Percentiles rank a stretch among this genome's conserved stretches.
These are phyloP conservation scores for Porites lobata DNA, from an alignment of 92 coral and sea anemone genomes.

Conservation along the genomic window DNA sequence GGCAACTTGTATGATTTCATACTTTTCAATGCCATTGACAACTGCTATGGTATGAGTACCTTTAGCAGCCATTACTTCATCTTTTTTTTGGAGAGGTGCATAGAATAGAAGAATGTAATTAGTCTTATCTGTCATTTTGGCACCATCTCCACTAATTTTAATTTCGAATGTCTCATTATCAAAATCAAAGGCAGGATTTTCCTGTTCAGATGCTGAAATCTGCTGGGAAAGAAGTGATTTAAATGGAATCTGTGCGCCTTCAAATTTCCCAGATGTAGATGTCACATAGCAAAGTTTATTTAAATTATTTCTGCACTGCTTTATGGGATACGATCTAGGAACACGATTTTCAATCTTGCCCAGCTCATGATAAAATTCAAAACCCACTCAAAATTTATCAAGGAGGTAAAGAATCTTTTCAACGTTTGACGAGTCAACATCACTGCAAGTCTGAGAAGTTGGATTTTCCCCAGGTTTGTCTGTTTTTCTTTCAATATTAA, in stretches of 20 bases:
- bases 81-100: slow-evolving; percentile 24
- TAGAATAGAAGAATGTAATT: slow-evolving; percentile 15
- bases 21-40: slow-evolving; percentile 62
- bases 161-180: slow-evolving; percentile 56
- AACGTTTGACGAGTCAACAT: slow-evolving; percentile 34
- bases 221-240: slow-evolving; percentile 48
- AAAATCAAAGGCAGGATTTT: slow-evolving; percentile 36
- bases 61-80: slow-evolving; percentile 21
- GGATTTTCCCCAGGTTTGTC: neutral
- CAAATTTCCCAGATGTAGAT: slow-evolving; percentile 32
- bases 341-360: slow-evolving; percentile 43
- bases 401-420: slow-evolving; percentile 35
- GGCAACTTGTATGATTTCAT: slow-evolving; percentile 59
- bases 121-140: slow-evolving; percentile 50
- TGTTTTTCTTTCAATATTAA: neutral
- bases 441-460: slow-evolving; percentile 3
- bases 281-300: slow-evolving; percentile 63
- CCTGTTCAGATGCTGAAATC: slow-evolving; percentile 36
- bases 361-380: slow-evolving; percentile 58
- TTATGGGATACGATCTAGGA: slow-evolving; percentile 53
- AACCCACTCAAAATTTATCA: slow-evolving; percentile 72
- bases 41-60: slow-evolving; percentile 41
- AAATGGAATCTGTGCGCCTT: slow-evolving; percentile 55
- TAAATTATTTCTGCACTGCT: slow-evolving; percentile 43
- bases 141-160: slow-evolving; percentile 65